Percentiles rank a stretch among this genome's conserved stretches.
Evolutionary conservation across 2,888 invertebrate genomes (phyloP).

Genomic region (Nebria brevicollis): DNA sequence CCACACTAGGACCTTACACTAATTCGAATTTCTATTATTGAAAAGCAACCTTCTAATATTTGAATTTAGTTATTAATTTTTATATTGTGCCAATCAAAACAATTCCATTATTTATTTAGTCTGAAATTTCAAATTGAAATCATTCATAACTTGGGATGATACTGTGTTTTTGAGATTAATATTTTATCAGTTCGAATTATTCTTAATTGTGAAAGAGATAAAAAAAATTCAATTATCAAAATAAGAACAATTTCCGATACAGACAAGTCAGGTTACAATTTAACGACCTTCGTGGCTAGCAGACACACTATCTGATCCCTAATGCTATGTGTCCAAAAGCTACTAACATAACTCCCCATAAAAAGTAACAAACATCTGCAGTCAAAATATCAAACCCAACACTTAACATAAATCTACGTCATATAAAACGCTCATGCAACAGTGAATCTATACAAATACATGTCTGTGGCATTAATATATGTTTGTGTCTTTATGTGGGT

Average conservation of each 20-base stretch:
- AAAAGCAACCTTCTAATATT: too few relatives aligned
- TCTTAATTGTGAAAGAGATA: too few relatives aligned
- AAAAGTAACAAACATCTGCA: not conserved
- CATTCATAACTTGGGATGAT: too few relatives aligned
- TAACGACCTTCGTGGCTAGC: not conserved
- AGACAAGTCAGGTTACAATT: not conserved
- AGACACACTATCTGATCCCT: not conserved
- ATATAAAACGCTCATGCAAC: not conserved
- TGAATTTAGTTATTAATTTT: too few relatives aligned
- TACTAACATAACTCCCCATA: not conserved
- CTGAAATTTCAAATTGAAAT: too few relatives aligned
- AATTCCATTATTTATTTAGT: too few relatives aligned
- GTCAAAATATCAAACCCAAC: conserved; percentile 1
- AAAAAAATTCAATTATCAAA: too few relatives aligned
- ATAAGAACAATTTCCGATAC: not conserved
- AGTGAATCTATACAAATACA: conserved; percentile 12
- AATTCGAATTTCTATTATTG: too few relatives aligned
- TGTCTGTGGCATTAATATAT: not conserved
- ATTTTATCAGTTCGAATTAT: too few relatives aligned
- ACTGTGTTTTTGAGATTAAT: too few relatives aligned
- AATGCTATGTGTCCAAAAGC: not conserved
- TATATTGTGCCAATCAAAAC: too few relatives aligned
- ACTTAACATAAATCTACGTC: not conserved
- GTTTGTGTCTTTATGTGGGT: conserved; percentile 16
- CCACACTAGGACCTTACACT: not conserved